Percentiles rank a stretch among this genome's conserved stretches.
These are phyloP conservation scores for Sphaeridia pumilis DNA, from an alignment of 2,888 invertebrate genomes.

Conservation along the genomic window DNA sequence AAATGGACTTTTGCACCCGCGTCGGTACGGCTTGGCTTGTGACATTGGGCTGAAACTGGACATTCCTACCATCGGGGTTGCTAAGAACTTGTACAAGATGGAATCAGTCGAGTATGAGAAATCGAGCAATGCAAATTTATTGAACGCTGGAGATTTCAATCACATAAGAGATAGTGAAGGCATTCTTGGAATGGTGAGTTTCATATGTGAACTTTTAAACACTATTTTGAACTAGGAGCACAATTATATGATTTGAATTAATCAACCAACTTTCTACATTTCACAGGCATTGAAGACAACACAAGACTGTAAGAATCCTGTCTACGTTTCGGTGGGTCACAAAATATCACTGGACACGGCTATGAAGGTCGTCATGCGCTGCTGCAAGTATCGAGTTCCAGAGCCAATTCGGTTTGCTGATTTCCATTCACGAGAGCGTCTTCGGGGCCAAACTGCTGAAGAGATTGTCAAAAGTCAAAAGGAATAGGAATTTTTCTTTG, in stretches of 20 bases:
- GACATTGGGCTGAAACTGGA: constrained; percentile 40
- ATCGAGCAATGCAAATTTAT: constrained; percentile 16
- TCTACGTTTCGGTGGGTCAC: constrained; percentile 40
- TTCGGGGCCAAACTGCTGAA: too few species aligned
- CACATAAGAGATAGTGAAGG: constrained; percentile 10
- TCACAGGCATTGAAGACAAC: constrained; percentile 33
- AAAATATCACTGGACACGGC: constrained; percentile 38
- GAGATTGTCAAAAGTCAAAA: constrained; percentile 49
- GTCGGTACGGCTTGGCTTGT: constrained; percentile 42
- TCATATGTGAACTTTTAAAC: too few species aligned
- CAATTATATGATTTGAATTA: too few species aligned
- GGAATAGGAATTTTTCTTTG: constrained; percentile 71
- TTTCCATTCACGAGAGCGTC: constrained; percentile 6
- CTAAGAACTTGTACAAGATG: constrained; percentile 41
- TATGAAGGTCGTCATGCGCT: constrained; percentile 35
- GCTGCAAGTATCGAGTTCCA: constrained; percentile 37
- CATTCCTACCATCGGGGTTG: constrained; percentile 41
- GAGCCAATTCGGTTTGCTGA: constrained; percentile 39
- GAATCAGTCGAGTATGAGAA: constrained; percentile 36
- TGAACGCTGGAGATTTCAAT: constrained; percentile 24
- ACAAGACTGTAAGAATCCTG: constrained; percentile 35
- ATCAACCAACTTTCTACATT: neutral
- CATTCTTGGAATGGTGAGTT: constrained; percentile 31
- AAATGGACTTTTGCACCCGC: constrained; percentile 41
- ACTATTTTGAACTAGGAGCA: too few species aligned